Evolutionary conservation across 2,888 invertebrate genomes (phyloP).

Genomic region (Protonemura montana): DNA sequence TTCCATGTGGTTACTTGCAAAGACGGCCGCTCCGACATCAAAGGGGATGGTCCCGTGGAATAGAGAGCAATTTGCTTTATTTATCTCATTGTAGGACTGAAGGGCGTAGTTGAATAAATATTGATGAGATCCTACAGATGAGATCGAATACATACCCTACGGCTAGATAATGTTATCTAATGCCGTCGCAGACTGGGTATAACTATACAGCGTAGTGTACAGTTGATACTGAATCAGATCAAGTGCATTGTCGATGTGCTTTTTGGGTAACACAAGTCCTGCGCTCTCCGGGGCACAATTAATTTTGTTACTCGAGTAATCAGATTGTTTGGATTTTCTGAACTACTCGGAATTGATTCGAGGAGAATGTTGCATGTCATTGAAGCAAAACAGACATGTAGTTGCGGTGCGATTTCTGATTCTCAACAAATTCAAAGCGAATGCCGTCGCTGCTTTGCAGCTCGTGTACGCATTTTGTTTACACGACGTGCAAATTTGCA

Average conservation of each 20-base stretch:
- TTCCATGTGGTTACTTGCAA: conserved; percentile 22
- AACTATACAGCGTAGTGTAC: not conserved
- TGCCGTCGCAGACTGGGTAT: not conserved
- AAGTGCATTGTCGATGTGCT: not conserved
- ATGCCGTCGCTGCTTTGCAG: not conserved
- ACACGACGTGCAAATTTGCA: not conserved
- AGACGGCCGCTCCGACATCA: conserved; percentile 32
- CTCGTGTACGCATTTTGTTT: not conserved
- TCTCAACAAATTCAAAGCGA: not conserved
- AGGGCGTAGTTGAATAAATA: conserved; percentile 31
- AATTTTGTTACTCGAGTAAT: not conserved
- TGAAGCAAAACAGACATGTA: not conserved
- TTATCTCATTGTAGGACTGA: conserved; percentile 27
- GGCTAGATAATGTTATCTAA: conserved; percentile 7
- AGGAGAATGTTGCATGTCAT: not conserved
- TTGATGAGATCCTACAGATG: conserved; percentile 27
- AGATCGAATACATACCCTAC: conserved; percentile 4
- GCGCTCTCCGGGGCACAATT: not conserved
- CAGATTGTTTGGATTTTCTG: not conserved
- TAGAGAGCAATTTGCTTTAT: conserved; percentile 39
- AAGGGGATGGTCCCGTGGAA: conserved; percentile 34
- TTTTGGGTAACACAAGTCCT: not conserved
- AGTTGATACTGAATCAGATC: not conserved
- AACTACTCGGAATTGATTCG: not conserved
- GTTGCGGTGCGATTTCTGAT: no score